A percentile compares a stretch with the other conserved stretches of the same genome.
Conservation (phyloP, 2,113 vertebrate genomes). For the Pluvianellus socialis region DNA sequence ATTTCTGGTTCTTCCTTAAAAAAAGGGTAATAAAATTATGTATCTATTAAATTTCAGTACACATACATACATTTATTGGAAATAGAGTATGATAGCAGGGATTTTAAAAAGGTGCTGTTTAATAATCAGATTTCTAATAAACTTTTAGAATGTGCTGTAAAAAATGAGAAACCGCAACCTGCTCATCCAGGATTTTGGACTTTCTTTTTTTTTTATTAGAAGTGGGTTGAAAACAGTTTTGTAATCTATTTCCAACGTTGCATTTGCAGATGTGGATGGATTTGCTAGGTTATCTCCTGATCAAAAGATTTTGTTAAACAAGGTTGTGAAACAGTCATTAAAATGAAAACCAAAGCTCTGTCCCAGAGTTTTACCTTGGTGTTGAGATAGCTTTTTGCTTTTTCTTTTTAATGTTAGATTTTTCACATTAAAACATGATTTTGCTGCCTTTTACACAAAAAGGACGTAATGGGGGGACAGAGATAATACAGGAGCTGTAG, state of each 20-base stretch:
- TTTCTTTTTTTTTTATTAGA: not conserved
- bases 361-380: not conserved
- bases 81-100: not conserved
- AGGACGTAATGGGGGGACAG: not conserved
- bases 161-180: rapidly evolving
- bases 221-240: not conserved
- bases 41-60: not conserved
- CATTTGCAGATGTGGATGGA: not conserved
- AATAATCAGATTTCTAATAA: not conserved
- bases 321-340: not conserved
- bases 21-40: not conserved
- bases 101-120: not conserved
- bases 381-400: not conserved
- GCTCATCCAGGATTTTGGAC: not conserved
- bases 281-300: not conserved
- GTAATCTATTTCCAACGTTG: not conserved
- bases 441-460: not conserved
- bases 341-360: not conserved
- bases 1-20: not conserved
- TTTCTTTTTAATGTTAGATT: not conserved
- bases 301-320: not conserved
- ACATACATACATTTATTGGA: not conserved
- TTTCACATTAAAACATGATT: not conserved
- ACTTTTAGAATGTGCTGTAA: not conserved
- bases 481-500: not conserved